phyloP scores from a whole-genome alignment of 1,140 invertebrate genomes.

The Drosophila sp. region DNA sequence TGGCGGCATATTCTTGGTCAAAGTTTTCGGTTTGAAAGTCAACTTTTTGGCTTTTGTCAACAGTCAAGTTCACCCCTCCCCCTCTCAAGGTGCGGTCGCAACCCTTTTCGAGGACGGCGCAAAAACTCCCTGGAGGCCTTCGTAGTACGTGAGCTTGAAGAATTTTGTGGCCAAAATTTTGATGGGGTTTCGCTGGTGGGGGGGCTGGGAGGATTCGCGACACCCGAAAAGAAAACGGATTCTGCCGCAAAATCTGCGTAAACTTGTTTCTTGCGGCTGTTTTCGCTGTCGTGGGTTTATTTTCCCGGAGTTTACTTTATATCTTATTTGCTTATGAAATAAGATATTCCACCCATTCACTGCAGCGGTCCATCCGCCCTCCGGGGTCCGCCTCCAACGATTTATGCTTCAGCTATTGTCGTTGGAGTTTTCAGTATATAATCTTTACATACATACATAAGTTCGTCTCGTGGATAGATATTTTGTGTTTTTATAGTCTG shows the following conservation, averaged over 20 bases:
- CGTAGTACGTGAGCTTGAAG: constrained; percentile 1
- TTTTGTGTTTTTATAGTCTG: constrained; percentile 5
- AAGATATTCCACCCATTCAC: constrained; percentile 7
- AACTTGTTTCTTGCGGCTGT: constrained; percentile 1
- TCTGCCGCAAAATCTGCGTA: constrained; percentile 9
- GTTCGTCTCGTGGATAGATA: not conserved
- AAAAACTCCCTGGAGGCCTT: constrained; percentile 1
- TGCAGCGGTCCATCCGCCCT: not conserved
- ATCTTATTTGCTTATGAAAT: constrained; percentile 14
- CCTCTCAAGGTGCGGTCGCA: constrained; percentile 6
- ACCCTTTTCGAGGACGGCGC: not conserved
- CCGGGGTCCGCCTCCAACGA: not conserved
- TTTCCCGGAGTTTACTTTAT: constrained; percentile 8
- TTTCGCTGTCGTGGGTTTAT: not conserved
- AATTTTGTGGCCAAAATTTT: constrained; percentile 12
- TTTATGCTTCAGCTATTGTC: constrained; percentile 8
- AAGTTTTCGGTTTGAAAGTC: constrained; percentile 3
- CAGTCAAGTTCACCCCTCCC: not conserved
- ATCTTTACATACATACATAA: constrained; percentile 2
- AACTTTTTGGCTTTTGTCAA: constrained; percentile 12
- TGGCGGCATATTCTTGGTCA: constrained; percentile 4
- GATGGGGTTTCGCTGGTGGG: not conserved
- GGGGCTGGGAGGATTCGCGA: not conserved
- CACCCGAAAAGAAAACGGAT: not conserved
- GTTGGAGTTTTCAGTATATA: constrained; percentile 4